These are phyloP conservation scores for Urophycis tenuis DNA, from an alignment of 2,797 vertebrate genomes.

Conservation along the genomic window DNA sequence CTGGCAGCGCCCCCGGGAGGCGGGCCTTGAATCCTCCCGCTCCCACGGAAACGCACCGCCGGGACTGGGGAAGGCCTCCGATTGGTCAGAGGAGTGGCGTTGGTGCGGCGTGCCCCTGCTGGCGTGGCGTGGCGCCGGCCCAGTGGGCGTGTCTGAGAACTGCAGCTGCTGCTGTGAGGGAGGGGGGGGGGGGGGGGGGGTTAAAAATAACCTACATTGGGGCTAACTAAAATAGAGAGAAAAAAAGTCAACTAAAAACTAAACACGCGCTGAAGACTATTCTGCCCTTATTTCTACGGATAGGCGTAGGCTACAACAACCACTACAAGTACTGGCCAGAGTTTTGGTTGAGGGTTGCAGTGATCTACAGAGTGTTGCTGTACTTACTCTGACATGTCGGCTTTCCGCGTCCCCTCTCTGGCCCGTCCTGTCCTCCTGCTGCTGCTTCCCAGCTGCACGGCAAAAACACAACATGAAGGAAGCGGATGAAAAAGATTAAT, in stretches of 20 bases:
- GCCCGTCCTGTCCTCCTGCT: conserved; percentile 53
- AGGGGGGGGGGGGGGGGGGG: conserved; percentile 13
- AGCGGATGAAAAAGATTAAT: not conserved
- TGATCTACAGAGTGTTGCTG: not conserved
- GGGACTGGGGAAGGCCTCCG: conserved; percentile 57
- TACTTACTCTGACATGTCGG: conserved; percentile 62
- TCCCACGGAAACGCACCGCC: conserved; percentile 74
- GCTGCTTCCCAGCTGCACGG: conserved; percentile 53
- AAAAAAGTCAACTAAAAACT: no score
- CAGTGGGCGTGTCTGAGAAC: conserved; percentile 58
- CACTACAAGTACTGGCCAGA: not conserved
- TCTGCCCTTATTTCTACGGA: no score
- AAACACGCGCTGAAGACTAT: not conserved
- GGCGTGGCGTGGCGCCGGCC: conserved; percentile 55
- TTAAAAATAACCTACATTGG: not conserved
- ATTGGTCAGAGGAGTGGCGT: conserved; percentile 49
- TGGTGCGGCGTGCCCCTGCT: conserved; percentile 50
- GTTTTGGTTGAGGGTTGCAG: not conserved
- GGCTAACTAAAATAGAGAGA: not conserved
- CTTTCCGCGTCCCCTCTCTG: conserved; percentile 52
- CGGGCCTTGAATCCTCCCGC: conserved; percentile 53
- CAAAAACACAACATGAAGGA: conserved; percentile 53
- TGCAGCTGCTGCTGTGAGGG: conserved; percentile 61
- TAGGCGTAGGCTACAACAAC: not conserved
- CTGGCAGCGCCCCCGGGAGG: conserved; percentile 46